These are phyloP conservation scores for Aplysia californica DNA, from an alignment of 1,140 invertebrate species.

Conservation along the genomic window DNA sequence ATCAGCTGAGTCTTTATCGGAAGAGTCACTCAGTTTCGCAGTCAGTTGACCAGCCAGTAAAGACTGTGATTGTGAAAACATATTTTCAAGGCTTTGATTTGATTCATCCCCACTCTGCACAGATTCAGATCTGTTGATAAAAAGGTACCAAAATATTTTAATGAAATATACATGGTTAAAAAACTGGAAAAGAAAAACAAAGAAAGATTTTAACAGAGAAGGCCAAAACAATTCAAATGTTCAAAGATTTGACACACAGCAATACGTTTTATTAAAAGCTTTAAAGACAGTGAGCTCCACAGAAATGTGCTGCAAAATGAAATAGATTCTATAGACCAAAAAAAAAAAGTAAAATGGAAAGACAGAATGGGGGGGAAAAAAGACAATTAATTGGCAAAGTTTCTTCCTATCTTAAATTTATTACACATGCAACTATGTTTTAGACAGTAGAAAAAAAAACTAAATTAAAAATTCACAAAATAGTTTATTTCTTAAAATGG, in stretches of 20 bases:
- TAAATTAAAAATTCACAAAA: neutral
- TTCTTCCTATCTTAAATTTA: neutral
- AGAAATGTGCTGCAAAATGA: no score
- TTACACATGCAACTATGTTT: neutral
- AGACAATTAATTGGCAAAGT: no score
- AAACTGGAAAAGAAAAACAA: neutral
- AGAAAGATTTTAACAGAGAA: neutral
- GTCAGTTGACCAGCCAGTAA: neutral
- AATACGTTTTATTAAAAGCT: neutral
- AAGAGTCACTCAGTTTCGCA: neutral
- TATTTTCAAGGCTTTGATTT: constrained; percentile 1
- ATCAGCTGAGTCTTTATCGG: neutral
- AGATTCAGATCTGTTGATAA: constrained; percentile 28
- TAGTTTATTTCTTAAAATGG: neutral
- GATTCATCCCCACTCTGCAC: constrained; percentile 28
- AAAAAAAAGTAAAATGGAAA: no score
- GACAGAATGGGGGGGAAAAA: no score
- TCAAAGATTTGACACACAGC: neutral
- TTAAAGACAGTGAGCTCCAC: neutral
- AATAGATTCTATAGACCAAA: no score
- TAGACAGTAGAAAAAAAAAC: no score
- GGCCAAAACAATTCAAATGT: neutral
- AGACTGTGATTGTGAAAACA: constrained; percentile 5
- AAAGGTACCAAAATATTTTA: neutral
- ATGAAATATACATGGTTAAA: neutral